Percentiles rank a stretch among this genome's conserved stretches.
phyloP scores from a whole-genome alignment of 1,140 invertebrate genomes.

The Papilio polytes region DNA sequence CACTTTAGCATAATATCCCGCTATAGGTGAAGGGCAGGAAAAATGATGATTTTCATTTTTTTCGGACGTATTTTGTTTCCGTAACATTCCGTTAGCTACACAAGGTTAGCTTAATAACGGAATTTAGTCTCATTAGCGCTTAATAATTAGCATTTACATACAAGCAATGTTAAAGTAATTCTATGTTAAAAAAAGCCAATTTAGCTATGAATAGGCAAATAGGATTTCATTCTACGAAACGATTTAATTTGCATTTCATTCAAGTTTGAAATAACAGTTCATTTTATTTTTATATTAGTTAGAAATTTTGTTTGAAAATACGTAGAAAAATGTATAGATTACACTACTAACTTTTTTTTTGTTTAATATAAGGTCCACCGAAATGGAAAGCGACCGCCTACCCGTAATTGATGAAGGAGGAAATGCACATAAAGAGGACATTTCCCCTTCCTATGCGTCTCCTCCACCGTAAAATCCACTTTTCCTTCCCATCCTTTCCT shows the following conservation, averaged over 20 bases:
- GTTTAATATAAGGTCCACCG: too few relatives aligned
- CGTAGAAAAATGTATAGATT: too few relatives aligned
- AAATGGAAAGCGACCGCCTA: too few relatives aligned
- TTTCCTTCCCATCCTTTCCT: too few relatives aligned
- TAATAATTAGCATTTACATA: background rate
- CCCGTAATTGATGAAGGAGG: too few relatives aligned
- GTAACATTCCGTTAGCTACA: background rate
- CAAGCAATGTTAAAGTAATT: background rate
- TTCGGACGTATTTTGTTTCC: background rate
- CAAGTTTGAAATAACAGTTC: background rate
- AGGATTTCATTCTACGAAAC: conserved; percentile 12
- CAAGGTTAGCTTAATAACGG: background rate
- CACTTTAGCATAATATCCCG: too few relatives aligned
- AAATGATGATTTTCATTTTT: background rate
- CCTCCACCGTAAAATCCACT: too few relatives aligned
- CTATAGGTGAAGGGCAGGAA: too few relatives aligned
- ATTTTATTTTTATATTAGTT: background rate
- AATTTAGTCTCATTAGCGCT: background rate
- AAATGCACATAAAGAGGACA: too few relatives aligned
- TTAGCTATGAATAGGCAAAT: conserved; percentile 1
- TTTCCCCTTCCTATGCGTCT: too few relatives aligned
- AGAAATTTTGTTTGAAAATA: background rate
- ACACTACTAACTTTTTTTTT: too few relatives aligned
- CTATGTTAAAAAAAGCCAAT: background rate
- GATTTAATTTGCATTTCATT: background rate